Conservation (phyloP, 2,888 invertebrate genomes). For the Tetropium fuscum region DNA sequence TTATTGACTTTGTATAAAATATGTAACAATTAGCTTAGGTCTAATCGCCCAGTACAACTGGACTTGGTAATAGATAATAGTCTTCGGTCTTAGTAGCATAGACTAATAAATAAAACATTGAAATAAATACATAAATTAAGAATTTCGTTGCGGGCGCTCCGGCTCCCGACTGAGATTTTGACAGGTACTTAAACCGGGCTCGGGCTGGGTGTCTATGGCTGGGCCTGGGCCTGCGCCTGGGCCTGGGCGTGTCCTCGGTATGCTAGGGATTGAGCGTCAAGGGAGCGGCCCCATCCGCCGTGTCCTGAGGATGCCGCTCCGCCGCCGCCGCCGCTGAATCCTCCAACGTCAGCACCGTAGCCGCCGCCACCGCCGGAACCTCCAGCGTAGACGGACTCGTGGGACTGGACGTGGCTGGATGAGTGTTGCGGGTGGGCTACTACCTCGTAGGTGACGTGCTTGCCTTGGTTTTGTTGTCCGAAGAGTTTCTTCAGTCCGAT, state of each 20-base stretch:
- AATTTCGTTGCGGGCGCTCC: slow-evolving; percentile 31
- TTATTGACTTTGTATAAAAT: slow-evolving; percentile 57
- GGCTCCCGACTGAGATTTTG: slow-evolving; percentile 52
- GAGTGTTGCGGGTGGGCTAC: slow-evolving; percentile 87
- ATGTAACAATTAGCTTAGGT: slow-evolving; percentile 58
- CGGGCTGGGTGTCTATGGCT: slow-evolving; percentile 52
- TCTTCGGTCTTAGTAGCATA: slow-evolving; percentile 47
- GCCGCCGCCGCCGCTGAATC: slow-evolving; percentile 68
- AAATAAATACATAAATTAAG: slow-evolving; percentile 47
- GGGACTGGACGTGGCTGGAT: slow-evolving; percentile 76
- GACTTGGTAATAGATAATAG: slow-evolving; percentile 52
- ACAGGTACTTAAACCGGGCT: slow-evolving; percentile 61
- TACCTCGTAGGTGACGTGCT: slow-evolving; percentile 90
- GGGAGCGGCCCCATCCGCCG: slow-evolving; percentile 76
- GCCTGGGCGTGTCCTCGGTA: slow-evolving; percentile 76
- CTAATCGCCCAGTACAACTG: slow-evolving; percentile 54
- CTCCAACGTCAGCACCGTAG: slow-evolving; percentile 70
- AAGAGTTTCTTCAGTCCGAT: slow-evolving; percentile 87
- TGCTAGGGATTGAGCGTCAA: slow-evolving; percentile 82
- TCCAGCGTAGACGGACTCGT: slow-evolving; percentile 71
- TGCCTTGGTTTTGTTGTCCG: slow-evolving; percentile 77
- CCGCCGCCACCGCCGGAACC: slow-evolving; percentile 63
- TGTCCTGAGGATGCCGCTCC: slow-evolving; percentile 69
- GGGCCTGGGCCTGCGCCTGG: no score
- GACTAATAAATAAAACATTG: slow-evolving; percentile 30